Base-by-base conservation (phyloP, 1,140 invertebrate species). In the Popillia japonica region DNA sequence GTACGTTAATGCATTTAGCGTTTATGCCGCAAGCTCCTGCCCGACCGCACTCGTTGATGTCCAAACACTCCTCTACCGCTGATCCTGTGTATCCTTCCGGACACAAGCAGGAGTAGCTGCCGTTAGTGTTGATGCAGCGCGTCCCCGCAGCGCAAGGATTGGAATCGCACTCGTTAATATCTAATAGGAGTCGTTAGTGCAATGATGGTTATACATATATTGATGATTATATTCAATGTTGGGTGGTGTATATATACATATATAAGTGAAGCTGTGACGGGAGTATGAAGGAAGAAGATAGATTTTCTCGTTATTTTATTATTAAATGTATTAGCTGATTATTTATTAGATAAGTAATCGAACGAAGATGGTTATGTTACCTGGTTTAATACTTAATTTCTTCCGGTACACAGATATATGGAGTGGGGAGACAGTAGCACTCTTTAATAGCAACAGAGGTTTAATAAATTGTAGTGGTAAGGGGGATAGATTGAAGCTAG, bases 1-100 rank as follows among this genome's bases (percentile, higher is more conserved):
- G 96, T 48, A 97, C 87, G 88, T 98, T 98, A 87, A 96, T 96
- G 86, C 96, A 98, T 78, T 96, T 92, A 14, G 96, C 95, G 87
- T 96, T 96, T 34, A 94, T 87, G 0, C 96, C 96, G 87, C 96
- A 98, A 23, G 93, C 92, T 1, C 90, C 90, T 23, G 86, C 83
- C 82, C 89, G 90, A 55, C 90, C 89, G 85, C 92, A 93, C 85
- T 93, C 92, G 84, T 93, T 91, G 83, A 93, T 88, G 87, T 93
- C 92, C 77, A 89, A 82, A 85, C 91, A 92, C 76, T 85, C 84
- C 81, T 87, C 85, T 6, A 82, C 78, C 3, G 87, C 86, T 22
- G 88, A 85, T 74, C 92, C 92, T 55, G 91, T 87, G 87, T 91
- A 94, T 80, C 94, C 94, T 81, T 89, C 86, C n/a, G 90, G 91